These are phyloP conservation scores for Salminus brasiliensis DNA, from an alignment of 2,113 vertebrate species.

Conservation along the genomic window DNA sequence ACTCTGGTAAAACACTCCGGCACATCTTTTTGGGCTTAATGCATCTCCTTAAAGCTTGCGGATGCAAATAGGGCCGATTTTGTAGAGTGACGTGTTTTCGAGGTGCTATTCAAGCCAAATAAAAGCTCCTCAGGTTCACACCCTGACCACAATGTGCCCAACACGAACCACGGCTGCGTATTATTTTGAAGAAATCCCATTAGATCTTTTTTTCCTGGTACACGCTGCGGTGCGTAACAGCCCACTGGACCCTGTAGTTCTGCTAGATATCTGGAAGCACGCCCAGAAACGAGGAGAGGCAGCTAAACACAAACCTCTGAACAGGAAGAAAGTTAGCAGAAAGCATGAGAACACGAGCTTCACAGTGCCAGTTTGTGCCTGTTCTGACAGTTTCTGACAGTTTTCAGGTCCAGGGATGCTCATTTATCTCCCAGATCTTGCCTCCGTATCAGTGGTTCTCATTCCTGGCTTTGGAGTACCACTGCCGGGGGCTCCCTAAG, in stretches of 20 bases:
- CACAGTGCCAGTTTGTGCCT: background rate
- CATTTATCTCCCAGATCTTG: too few relatives aligned
- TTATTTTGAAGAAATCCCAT: slow-evolving; percentile 1
- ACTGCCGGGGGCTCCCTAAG: too few relatives aligned
- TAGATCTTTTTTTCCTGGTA: background rate
- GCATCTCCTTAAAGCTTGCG: too few relatives aligned
- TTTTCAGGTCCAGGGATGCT: too few relatives aligned
- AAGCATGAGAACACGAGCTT: background rate
- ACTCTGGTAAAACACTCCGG: too few relatives aligned
- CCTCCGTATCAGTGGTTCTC: too few relatives aligned
- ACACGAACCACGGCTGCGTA: background rate
- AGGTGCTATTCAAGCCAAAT: background rate
- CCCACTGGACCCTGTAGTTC: background rate
- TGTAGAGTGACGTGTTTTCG: too few relatives aligned
- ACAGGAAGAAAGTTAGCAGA: too few relatives aligned
- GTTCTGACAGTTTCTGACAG: background rate
- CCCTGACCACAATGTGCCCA: background rate
- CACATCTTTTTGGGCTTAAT: too few relatives aligned
- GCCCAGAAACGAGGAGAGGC: background rate
- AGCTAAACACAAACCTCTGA: background rate
- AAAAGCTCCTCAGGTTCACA: background rate
- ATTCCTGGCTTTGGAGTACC: too few relatives aligned
- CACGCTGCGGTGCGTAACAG: background rate
- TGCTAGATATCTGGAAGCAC: background rate
- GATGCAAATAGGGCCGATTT: too few relatives aligned